Evolutionary conservation across 2,113 vertebrate species (phyloP).

Genomic region (Aspidoscelis tigris): DNA sequence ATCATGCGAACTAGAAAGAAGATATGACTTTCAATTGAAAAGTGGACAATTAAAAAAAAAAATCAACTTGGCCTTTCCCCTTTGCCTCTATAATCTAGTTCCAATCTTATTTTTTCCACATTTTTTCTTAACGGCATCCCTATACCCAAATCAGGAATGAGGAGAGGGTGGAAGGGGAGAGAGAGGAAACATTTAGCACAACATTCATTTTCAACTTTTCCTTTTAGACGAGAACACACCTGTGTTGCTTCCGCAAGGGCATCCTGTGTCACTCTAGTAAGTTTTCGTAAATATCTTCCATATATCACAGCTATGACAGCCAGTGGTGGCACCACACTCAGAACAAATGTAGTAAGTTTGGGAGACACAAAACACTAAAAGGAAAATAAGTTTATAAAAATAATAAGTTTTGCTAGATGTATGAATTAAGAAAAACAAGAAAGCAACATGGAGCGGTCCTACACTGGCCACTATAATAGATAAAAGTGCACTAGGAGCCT

Average conservation of each 20-base stretch:
- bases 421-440: constrained; percentile 11
- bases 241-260: constrained; percentile 92
- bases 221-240: constrained; percentile 70
- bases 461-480: too few species aligned
- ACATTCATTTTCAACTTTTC: not conserved
- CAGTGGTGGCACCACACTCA: constrained; percentile 91
- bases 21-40: not conserved
- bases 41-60: not conserved
- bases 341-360: constrained; percentile 88
- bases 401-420: constrained; percentile 1
- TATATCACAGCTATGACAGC: constrained; percentile 86
- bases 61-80: not conserved
- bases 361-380: constrained; percentile 93
- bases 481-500: too few species aligned
- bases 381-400: constrained; percentile 38
- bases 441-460: not conserved
- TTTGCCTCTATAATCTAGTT: not conserved
- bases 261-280: constrained; percentile 92
- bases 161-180: not conserved
- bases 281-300: constrained; percentile 88
- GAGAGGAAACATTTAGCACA: not conserved
- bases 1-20: not conserved
- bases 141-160: not conserved
- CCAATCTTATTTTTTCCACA: not conserved
- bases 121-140: not conserved